These are phyloP conservation scores for Sinonovacula constricta DNA, from an alignment of 1,140 invertebrate species.

Conservation along the genomic window DNA sequence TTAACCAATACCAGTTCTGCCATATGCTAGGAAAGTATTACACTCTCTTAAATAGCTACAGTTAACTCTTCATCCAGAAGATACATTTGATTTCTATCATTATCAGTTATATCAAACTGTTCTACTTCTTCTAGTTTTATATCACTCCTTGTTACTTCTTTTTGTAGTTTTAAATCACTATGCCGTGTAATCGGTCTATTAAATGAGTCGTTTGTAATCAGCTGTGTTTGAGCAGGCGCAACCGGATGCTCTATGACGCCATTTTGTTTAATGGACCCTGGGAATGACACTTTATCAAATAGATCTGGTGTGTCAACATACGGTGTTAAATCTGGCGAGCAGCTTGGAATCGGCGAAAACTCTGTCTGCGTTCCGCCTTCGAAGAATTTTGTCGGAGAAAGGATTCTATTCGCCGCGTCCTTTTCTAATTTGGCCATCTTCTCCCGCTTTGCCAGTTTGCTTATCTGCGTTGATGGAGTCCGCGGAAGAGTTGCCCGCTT, in stretches of 20 bases:
- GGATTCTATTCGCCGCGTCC: background rate
- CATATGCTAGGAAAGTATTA: too few relatives aligned
- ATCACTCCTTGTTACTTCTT: constrained; percentile 41
- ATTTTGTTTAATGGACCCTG: background rate
- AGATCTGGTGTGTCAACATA: background rate
- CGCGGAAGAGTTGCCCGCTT: background rate
- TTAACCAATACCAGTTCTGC: too few relatives aligned
- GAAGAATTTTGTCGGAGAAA: constrained; percentile 2
- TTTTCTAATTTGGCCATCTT: constrained; percentile 1
- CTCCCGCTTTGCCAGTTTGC: constrained; percentile 34
- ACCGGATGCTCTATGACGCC: background rate
- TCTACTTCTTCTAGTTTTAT: constrained; percentile 37
- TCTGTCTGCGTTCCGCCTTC: constrained; percentile 45
- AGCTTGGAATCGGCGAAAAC: constrained; percentile 39
- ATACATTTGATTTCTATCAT: background rate
- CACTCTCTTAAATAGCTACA: background rate
- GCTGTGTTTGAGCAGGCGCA: background rate
- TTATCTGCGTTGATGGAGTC: constrained; percentile 36
- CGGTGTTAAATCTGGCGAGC: background rate
- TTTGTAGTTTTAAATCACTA: constrained; percentile 35
- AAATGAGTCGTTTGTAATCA: background rate
- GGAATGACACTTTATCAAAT: constrained; percentile 11
- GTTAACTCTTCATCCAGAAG: background rate
- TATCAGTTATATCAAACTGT: background rate
- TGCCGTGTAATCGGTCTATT: background rate